phyloP scores from a whole-genome alignment of 2,888 invertebrate genomes.

The Escarpia spicata region DNA sequence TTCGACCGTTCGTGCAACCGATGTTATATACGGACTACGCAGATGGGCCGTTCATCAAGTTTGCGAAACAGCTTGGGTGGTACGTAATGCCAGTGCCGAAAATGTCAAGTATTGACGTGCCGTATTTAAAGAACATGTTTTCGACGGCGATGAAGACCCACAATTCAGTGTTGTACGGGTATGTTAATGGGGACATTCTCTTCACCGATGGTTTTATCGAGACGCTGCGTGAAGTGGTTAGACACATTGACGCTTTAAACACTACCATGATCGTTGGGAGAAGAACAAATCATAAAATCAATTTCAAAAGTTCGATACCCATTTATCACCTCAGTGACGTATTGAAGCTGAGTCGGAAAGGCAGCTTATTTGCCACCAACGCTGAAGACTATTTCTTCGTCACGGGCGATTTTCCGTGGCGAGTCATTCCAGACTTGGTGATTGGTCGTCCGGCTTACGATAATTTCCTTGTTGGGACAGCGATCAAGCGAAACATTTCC shows the following conservation, averaged over 20 bases:
- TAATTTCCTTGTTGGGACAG: conserved; percentile 28
- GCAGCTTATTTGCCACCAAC: not conserved
- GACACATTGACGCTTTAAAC: not conserved
- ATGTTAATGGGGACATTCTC: conserved; percentile 54
- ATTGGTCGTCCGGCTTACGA: conserved; percentile 31
- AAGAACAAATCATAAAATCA: not conserved
- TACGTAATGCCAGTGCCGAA: not conserved
- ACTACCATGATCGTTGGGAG: not conserved
- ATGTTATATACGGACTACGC: not conserved
- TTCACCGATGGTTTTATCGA: conserved; percentile 41
- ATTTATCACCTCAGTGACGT: not conserved
- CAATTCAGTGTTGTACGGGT: conserved; percentile 51
- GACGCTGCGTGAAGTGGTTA: conserved; percentile 20
- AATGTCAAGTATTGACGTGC: conserved; percentile 33
- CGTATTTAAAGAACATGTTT: conserved; percentile 54
- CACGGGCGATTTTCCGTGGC: not conserved
- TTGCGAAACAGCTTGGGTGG: not conserved
- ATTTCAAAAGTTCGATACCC: not conserved
- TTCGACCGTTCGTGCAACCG: not conserved
- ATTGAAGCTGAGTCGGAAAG: not conserved
- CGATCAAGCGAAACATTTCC: conserved; percentile 22
- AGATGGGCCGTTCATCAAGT: not conserved
- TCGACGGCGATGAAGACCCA: conserved; percentile 45
- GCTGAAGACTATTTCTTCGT: not conserved
- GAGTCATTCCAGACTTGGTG: conserved; percentile 1